phyloP scores from a whole-genome alignment of 1,140 invertebrate genomes.

The Cotesia typhae region DNA sequence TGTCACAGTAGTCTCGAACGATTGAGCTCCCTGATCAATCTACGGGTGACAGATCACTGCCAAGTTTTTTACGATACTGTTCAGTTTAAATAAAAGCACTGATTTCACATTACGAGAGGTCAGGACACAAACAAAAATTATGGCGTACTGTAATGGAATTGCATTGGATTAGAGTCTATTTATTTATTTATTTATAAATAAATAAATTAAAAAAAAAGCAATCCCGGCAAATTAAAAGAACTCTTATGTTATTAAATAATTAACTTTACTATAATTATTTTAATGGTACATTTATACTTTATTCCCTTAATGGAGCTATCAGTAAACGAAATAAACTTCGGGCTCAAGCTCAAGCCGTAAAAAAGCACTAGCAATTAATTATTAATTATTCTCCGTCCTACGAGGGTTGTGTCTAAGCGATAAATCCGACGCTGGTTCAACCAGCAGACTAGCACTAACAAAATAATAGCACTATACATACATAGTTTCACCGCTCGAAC shows the following conservation, averaged over 20 bases:
- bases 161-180: too few species aligned
- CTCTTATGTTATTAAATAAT: neutral
- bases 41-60: neutral
- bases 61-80: neutral
- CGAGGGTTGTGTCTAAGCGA: neutral
- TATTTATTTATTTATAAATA: too few species aligned
- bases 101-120: too few species aligned
- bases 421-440: neutral
- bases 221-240: too few species aligned
- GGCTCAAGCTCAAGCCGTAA: neutral
- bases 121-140: too few species aligned
- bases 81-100: neutral
- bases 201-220: too few species aligned
- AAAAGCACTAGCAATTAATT: conserved; percentile 28
- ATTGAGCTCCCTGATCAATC: neutral
- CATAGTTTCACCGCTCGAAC: neutral
- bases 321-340: too few species aligned
- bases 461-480: neutral
- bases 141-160: too few species aligned
- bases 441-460: neutral
- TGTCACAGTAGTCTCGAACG: neutral
- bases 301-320: too few species aligned
- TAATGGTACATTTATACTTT: too few species aligned
- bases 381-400: conserved; percentile 20
- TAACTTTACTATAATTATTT: too few species aligned